Evolutionary conservation across 2,797 vertebrate genomes (phyloP).

Genomic region (Bradypus variegatus): DNA sequence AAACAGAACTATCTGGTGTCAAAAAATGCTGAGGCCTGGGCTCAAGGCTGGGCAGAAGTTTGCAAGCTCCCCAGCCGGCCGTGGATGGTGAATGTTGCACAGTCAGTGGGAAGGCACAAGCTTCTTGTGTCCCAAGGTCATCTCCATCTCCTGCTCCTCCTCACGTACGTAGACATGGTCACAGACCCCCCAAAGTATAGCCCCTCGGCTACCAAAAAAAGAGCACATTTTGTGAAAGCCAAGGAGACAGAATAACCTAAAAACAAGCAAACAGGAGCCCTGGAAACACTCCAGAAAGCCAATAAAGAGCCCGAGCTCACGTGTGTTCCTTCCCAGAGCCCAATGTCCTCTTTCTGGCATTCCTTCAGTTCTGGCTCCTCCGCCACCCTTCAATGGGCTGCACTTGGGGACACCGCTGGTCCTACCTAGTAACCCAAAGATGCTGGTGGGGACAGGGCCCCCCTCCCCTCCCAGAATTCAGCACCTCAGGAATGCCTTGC

Average conservation of each 20-base stretch:
- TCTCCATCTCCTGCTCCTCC: background rate
- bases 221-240: background rate
- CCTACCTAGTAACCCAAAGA: background rate
- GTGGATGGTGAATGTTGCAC: accelerated
- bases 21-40: accelerated
- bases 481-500: background rate
- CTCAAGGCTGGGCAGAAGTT: background rate
- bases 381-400: background rate
- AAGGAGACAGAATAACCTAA: background rate
- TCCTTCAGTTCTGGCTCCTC: background rate
- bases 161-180: background rate
- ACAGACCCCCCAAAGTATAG: background rate
- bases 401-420: background rate
- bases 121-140: accelerated
- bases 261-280: background rate
- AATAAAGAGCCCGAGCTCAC: too few relatives aligned
- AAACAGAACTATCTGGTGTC: background rate
- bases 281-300: too few relatives aligned
- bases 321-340: too few relatives aligned
- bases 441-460: background rate
- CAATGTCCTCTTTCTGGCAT: too few relatives aligned
- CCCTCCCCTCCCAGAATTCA: too few relatives aligned
- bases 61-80: too few relatives aligned
- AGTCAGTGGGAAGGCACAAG: accelerated
- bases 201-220: background rate